Evolutionary conservation across 2,113 vertebrate genomes (phyloP).

Genomic region (Pipra filicauda): DNA sequence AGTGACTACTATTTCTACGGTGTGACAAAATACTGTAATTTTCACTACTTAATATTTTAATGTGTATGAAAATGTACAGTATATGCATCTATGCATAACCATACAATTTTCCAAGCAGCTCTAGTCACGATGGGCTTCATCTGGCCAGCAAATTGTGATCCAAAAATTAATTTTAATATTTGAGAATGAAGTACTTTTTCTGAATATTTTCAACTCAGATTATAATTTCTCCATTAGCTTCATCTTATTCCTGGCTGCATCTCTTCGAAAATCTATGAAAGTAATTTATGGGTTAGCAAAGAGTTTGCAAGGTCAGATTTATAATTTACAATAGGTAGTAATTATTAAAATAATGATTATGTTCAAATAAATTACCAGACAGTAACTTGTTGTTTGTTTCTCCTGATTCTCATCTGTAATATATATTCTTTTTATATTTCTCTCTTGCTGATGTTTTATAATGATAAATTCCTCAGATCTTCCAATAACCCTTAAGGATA

Average conservation of each 20-base stretch:
- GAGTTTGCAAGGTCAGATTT: background rate
- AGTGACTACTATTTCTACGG: background rate
- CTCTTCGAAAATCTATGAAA: background rate
- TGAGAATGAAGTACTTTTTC: background rate
- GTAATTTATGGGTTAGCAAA: background rate
- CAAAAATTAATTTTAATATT: background rate
- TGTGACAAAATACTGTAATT: background rate
- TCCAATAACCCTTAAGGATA: background rate
- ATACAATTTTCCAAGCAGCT: background rate
- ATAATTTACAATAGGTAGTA: background rate
- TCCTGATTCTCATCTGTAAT: background rate
- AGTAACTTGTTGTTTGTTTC: background rate
- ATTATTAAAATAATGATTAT: background rate
- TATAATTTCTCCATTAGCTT: background rate
- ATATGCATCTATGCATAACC: background rate
- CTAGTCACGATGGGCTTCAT: background rate
- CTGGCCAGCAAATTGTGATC: background rate
- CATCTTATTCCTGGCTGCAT: background rate
- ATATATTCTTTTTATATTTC: background rate
- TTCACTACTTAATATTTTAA: background rate
- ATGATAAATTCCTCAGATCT: background rate
- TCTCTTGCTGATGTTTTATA: background rate
- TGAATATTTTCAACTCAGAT: background rate
- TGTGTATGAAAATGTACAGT: background rate
- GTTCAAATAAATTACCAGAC: background rate